Conservation (phyloP, 2,888 invertebrate genomes). For the Napeogenes sylphis region DNA sequence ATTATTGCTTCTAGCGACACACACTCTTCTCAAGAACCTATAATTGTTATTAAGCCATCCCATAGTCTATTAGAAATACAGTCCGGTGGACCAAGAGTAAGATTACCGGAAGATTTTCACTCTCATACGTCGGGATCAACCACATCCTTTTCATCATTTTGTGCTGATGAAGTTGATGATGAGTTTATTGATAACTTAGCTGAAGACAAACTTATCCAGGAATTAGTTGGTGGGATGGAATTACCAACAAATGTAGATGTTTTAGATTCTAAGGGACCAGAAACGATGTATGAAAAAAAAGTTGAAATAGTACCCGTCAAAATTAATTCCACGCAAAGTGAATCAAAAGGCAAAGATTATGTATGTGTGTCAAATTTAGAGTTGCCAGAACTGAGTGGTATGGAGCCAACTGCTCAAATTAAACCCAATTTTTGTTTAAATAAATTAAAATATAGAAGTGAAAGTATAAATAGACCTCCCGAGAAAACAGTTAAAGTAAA, state of each 20-base stretch:
- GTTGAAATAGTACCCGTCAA: constrained; percentile 69
- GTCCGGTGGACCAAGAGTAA: constrained; percentile 70
- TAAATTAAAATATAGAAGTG: constrained; percentile 64
- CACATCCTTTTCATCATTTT: constrained; percentile 62
- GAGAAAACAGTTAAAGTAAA: constrained; percentile 66
- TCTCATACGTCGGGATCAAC: constrained; percentile 51
- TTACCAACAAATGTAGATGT: constrained; percentile 59
- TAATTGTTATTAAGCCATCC: constrained; percentile 79
- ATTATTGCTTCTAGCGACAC: constrained; percentile 73
- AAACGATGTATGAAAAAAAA: constrained; percentile 59
- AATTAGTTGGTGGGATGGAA: constrained; percentile 67
- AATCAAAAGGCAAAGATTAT: constrained; percentile 56
- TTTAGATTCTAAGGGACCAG: constrained; percentile 69
- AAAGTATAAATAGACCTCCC: constrained; percentile 64
- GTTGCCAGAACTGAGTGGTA: constrained; percentile 55
- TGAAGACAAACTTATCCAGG: constrained; percentile 67
- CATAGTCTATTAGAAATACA: constrained; percentile 57
- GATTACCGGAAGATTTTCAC: constrained; percentile 69
- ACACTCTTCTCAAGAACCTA: constrained; percentile 71
- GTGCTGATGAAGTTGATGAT: constrained; percentile 55
- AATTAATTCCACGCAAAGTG: constrained; percentile 51
- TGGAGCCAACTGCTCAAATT: constrained; percentile 66
- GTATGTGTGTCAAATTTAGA: constrained; percentile 62
- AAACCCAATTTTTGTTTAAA: constrained; percentile 67
- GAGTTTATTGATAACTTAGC: constrained; percentile 54